phyloP scores from a whole-genome alignment of 2,113 vertebrate genomes.

The Chamaetylas fuelleborni region DNA sequence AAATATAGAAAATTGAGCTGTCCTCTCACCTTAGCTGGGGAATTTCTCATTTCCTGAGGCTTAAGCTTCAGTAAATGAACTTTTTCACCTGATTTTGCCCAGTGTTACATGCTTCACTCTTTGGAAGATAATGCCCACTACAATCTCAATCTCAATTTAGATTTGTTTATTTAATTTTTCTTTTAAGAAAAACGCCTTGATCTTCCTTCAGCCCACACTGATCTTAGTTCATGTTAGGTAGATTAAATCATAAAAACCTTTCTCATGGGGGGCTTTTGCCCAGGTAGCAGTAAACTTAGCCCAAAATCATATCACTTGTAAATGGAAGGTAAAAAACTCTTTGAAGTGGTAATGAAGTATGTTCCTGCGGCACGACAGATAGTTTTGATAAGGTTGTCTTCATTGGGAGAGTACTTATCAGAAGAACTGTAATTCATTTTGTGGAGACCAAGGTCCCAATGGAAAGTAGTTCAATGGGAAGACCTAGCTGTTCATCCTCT shows the following conservation, averaged over 20 bases:
- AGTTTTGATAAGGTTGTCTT: slow-evolving; percentile 71
- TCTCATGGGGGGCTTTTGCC: background rate
- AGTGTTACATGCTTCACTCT: background rate
- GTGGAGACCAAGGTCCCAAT: slow-evolving; percentile 4
- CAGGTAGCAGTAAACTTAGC: background rate
- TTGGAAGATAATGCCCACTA: background rate
- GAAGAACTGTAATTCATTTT: slow-evolving; percentile 43
- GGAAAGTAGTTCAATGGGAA: background rate
- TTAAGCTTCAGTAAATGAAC: background rate
- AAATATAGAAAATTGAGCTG: background rate
- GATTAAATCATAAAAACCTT: slow-evolving; percentile 12
- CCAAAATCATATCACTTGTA: slow-evolving; percentile 27
- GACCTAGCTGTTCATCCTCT: background rate
- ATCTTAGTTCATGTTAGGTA: background rate
- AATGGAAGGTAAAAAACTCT: slow-evolving; percentile 46
- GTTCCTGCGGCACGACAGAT: slow-evolving; percentile 67
- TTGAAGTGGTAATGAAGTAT: slow-evolving; percentile 71
- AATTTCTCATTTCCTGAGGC: background rate
- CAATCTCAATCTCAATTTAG: background rate
- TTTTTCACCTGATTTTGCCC: background rate
- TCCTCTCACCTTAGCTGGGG: background rate
- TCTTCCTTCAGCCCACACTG: background rate
- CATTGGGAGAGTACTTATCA: slow-evolving; percentile 50
- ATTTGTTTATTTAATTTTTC: background rate
- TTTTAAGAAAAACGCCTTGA: background rate